Percentiles rank a stretch among this genome's conserved stretches.
These are phyloP conservation scores for Eupithecia subumbrata DNA, from an alignment of 2,888 invertebrate species.

Conservation along the genomic window DNA sequence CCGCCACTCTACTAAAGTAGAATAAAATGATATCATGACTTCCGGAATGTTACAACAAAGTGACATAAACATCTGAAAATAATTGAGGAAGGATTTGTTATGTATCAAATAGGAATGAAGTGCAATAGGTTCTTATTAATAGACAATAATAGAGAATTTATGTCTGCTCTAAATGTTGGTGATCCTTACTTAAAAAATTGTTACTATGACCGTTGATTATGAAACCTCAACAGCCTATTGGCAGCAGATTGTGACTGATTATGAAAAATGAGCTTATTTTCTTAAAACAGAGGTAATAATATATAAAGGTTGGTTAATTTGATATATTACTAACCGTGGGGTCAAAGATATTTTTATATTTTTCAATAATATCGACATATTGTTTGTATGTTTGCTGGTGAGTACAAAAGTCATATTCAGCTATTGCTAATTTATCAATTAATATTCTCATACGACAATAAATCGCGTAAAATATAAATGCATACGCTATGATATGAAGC, in stretches of 20 bases:
- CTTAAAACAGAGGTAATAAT: no score
- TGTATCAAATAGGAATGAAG: not conserved
- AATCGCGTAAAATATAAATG: conserved; percentile 16
- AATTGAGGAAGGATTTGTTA: not conserved
- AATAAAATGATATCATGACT: not conserved
- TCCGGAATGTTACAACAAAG: not conserved
- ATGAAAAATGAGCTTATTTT: no score
- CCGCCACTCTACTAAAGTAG: not conserved
- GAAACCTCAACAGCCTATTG: no score
- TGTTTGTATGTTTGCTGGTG: conserved; percentile 17
- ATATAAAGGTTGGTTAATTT: no score
- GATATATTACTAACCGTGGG: not conserved
- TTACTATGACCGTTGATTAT: no score
- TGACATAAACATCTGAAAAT: not conserved
- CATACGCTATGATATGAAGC: conserved; percentile 2
- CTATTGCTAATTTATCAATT: not conserved
- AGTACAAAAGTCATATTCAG: not conserved
- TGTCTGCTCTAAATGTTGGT: no score
- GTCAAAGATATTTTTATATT: conserved; percentile 10
- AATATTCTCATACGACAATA: conserved; percentile 16
- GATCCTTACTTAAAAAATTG: no score
- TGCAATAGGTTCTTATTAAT: no score
- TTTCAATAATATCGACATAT: conserved; percentile 17
- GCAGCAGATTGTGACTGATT: no score
- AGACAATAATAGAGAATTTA: no score